Percentiles rank a stretch among this genome's conserved stretches.
These are phyloP conservation scores for Dromococcyx pavoninus DNA, from an alignment of 2,797 vertebrate genomes.

Conservation along the genomic window DNA sequence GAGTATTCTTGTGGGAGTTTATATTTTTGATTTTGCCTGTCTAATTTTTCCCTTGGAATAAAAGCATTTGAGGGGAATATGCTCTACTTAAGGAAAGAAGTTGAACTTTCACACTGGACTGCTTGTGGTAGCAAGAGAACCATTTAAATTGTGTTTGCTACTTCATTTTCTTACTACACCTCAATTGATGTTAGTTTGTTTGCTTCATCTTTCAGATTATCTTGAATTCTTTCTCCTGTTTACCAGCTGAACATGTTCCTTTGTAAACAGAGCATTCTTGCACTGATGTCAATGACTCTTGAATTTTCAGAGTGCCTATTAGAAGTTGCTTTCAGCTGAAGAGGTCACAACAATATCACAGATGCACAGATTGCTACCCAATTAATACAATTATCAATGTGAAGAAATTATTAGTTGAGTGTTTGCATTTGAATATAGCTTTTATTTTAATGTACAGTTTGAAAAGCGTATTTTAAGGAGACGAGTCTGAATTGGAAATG, in stretches of 20 bases:
- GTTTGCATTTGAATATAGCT: conserved; percentile 53
- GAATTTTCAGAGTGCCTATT: conserved; percentile 57
- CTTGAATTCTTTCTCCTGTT: conserved; percentile 15
- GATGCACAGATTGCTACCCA: conserved; percentile 28
- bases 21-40: neutral
- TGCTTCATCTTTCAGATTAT: neutral
- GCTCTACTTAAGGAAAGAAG: neutral
- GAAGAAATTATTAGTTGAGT: conserved; percentile 41
- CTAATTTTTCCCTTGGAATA: neutral
- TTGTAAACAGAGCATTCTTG: conserved; percentile 57
- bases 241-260: conserved; percentile 13
- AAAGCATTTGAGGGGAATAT: neutral
- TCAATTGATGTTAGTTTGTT: conserved; percentile 11
- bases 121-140: neutral
- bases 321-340: conserved; percentile 51
- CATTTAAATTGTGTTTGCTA: neutral
- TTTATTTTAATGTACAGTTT: conserved; percentile 63
- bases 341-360: conserved; percentile 40
- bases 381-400: conserved; percentile 69
- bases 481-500: conserved; percentile 38
- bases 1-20: neutral
- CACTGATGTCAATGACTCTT: conserved; percentile 33
- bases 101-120: neutral
- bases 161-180: conserved; percentile 19
- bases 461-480: conserved; percentile 65